These are phyloP conservation scores for Cynopterus brachyotis DNA, from an alignment of 2,113 vertebrate species.

Conservation along the genomic window DNA sequence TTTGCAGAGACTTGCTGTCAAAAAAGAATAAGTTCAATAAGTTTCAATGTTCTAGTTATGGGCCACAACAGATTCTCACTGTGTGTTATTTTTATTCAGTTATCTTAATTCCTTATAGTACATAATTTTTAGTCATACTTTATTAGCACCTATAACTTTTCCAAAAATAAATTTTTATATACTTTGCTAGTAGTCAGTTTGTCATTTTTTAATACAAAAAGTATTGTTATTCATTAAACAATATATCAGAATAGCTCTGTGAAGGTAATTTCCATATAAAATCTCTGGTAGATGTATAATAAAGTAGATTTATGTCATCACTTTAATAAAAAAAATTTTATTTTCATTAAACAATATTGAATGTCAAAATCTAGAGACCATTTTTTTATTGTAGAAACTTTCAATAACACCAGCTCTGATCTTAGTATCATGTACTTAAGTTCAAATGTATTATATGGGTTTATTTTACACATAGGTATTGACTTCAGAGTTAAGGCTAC, in stretches of 20 bases:
- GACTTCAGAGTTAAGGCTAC: constrained; percentile 16
- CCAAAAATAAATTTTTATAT: constrained; percentile 35
- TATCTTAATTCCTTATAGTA: background rate
- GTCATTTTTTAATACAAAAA: constrained; percentile 40
- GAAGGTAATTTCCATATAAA: constrained; percentile 56
- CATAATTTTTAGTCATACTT: constrained; percentile 12
- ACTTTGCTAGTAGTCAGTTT: background rate
- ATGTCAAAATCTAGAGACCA: background rate
- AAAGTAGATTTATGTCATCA: constrained; percentile 45
- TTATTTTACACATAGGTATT: background rate
- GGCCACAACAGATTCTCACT: background rate
- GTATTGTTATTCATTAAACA: constrained; percentile 37
- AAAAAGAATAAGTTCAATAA: background rate
- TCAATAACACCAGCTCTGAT: background rate
- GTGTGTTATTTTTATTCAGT: background rate
- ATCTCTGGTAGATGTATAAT: background rate
- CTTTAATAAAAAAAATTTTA: background rate
- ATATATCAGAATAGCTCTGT: constrained; percentile 34
- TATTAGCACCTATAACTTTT: background rate
- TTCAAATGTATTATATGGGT: background rate
- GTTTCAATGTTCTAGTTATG: background rate
- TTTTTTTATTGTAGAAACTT: constrained; percentile 13
- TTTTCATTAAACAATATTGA: constrained; percentile 33
- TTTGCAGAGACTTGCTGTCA: background rate
- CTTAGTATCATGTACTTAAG: background rate